Percentiles rank a stretch among this genome's conserved stretches.
Conservation (phyloP, 2,797 vertebrate genomes). For the Cirrhinus mrigala region DNA sequence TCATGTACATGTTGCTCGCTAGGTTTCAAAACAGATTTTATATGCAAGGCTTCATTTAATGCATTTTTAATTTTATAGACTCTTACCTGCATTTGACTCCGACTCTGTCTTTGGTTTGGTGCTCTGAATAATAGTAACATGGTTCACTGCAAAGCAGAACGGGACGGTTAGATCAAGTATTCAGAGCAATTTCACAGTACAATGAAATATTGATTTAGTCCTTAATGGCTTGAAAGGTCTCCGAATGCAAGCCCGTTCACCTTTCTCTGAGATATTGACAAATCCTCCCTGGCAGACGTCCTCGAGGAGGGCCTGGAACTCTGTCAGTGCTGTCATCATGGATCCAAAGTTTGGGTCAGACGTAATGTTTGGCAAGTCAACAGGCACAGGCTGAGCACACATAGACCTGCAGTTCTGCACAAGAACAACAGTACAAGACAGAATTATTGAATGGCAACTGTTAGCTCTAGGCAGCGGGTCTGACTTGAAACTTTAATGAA, state of each 20-base stretch:
- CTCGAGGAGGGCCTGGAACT: slow-evolving; percentile 77
- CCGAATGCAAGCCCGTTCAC: slow-evolving; percentile 56
- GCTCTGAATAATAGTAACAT: slow-evolving; percentile 69
- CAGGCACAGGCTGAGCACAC: slow-evolving; percentile 63
- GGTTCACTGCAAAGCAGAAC: slow-evolving; percentile 69
- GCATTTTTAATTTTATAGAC: not conserved
- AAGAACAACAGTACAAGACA: not conserved
- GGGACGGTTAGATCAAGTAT: not conserved
- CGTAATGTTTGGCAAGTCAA: slow-evolving; percentile 65
- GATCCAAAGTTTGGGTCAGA: slow-evolving; percentile 66
- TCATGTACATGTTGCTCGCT: not conserved
- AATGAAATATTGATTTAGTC: not conserved
- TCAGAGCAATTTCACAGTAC: not conserved
- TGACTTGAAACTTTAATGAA: not conserved
- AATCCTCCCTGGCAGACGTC: slow-evolving; percentile 80
- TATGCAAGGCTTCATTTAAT: not conserved
- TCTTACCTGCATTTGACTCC: slow-evolving; percentile 67
- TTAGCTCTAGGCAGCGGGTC: not conserved
- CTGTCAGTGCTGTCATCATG: slow-evolving; percentile 71
- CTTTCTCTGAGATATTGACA: slow-evolving; percentile 78
- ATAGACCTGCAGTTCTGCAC: slow-evolving; percentile 74
- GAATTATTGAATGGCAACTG: not conserved
- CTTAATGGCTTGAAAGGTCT: not conserved
- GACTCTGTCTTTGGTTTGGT: slow-evolving; percentile 49
- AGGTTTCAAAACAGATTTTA: not conserved